Evolutionary conservation across 2,797 vertebrate species (phyloP), one percentile per base, ranked within the genome.

Genomic region (Periophthalmus magnuspinnatus): DNA sequence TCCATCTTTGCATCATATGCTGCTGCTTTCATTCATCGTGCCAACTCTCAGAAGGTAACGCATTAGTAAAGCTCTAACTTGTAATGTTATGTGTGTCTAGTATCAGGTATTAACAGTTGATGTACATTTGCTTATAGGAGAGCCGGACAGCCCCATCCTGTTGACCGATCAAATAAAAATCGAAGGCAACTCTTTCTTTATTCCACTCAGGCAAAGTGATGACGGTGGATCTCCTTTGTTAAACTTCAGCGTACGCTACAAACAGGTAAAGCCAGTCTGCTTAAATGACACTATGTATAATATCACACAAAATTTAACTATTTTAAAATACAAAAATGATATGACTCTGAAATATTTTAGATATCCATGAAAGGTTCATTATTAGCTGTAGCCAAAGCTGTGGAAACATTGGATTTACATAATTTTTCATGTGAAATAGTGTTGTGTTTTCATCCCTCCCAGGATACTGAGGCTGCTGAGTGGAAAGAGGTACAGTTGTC

Each of bases 1-100:
- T 1, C 22, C 65, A 38, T 68, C 79, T 72, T 72, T 71, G 38
- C 58, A 69, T 80, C 70, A 66, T 77, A 78, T 74, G 75, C 75
- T 72, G 57, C 68, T 66, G 32, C 76, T 72, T 52, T 78, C 54
- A 19, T 45, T 79, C 21, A 64, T 68, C 56, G 33, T 28, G 71
- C 28, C 76, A 74, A 61, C 67, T 75, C 56, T 81, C 79, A 94
- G 92, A 77, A 85, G 93, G 92, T 93, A 90, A 88, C 71, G 36
- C n/a, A 45, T 47, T 34, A 9, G 33, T 69, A 32, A 74, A 74
- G n/a, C 48, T 10, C 1, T 22, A 61, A 34, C 2, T 45, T 24
- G 13, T 45, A n/a, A 45, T 33, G 34, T 22, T 22, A 14, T 41
- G 9, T 41, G 32, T 62, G 10, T 45, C 59, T 36, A 17, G 4